These are phyloP conservation scores for Sycophaga agraensis DNA, from an alignment of 1,140 invertebrate species.

Conservation along the genomic window DNA sequence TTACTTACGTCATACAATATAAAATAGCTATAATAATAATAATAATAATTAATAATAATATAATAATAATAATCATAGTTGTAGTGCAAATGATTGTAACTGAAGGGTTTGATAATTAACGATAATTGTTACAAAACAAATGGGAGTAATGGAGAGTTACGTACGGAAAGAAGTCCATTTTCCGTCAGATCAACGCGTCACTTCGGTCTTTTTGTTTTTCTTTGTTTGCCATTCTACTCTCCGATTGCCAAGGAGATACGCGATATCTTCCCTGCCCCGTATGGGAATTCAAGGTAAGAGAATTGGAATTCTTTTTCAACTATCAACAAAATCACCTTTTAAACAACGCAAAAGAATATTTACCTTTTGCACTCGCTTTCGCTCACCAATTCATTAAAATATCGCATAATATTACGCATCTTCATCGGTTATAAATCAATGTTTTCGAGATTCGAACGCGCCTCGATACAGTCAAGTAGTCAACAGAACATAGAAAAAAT, in stretches of 20 bases:
- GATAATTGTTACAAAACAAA: slow-evolving; percentile 21
- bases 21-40: slow-evolving; percentile 25
- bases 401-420: too few species aligned
- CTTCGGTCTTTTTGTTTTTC: slow-evolving; percentile 18
- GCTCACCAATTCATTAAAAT: too few species aligned
- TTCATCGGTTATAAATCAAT: slow-evolving; percentile 14
- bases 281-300: slow-evolving; percentile 13
- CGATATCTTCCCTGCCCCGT: background rate
- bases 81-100: slow-evolving; percentile 16
- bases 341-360: slow-evolving; percentile 11
- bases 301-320: slow-evolving; percentile 28
- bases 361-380: slow-evolving; percentile 13
- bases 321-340: slow-evolving; percentile 21
- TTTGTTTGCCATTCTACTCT: background rate
- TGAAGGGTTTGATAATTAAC: slow-evolving; percentile 16
- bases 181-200: slow-evolving; percentile 9
- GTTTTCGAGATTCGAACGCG: slow-evolving; percentile 25
- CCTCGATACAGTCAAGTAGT: slow-evolving; percentile 30
- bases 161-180: background rate
- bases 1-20: slow-evolving; percentile 22
- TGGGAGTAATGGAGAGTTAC: slow-evolving; percentile 9
- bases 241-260: background rate
- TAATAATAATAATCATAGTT: slow-evolving; percentile 14
- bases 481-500: slow-evolving; percentile 28
- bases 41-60: slow-evolving; percentile 9